Percentiles rank a stretch among this genome's conserved stretches.
phyloP scores from a whole-genome alignment of 1,140 invertebrate species.

The Campoletis sonorensis region DNA sequence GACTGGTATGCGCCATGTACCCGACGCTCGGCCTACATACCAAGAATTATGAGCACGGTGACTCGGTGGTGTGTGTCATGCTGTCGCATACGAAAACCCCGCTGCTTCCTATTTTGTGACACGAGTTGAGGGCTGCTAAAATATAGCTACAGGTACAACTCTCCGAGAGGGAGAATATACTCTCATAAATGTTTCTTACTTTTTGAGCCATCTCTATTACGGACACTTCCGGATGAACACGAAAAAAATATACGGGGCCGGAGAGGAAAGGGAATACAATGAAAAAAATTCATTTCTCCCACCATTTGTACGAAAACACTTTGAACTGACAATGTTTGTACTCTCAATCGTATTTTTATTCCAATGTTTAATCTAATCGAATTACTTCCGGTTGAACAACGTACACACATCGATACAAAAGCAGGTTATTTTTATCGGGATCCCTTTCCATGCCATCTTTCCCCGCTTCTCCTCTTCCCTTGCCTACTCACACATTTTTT shows the following conservation, averaged over 20 bases:
- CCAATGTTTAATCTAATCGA: too few relatives aligned
- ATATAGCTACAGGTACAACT: background rate
- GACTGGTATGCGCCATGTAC: conserved; percentile 2
- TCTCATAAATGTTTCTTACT: conserved; percentile 12
- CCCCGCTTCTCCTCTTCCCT: background rate
- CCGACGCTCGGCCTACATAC: conserved; percentile 44
- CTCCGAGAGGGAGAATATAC: background rate
- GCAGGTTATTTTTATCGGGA: background rate
- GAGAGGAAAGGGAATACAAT: background rate
- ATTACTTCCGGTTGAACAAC: too few relatives aligned
- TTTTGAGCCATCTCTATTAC: conserved; percentile 16
- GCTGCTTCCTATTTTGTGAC: conserved; percentile 14
- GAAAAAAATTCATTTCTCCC: background rate
- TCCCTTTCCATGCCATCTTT: background rate
- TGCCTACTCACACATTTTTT: background rate
- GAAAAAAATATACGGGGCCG: too few relatives aligned
- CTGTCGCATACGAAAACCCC: conserved; percentile 22
- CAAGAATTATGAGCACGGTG: conserved; percentile 45
- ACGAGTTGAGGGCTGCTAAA: conserved; percentile 7
- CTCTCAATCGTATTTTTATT: too few relatives aligned
- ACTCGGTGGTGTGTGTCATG: conserved; percentile 46
- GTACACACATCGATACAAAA: too few relatives aligned
- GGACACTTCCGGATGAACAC: conserved; percentile 8
- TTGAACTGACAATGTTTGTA: background rate
- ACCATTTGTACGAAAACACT: background rate